A percentile compares a stretch with the other conserved stretches of the same genome.
phyloP scores from a whole-genome alignment of 2,797 vertebrate species.

The Limosa lapponica region DNA sequence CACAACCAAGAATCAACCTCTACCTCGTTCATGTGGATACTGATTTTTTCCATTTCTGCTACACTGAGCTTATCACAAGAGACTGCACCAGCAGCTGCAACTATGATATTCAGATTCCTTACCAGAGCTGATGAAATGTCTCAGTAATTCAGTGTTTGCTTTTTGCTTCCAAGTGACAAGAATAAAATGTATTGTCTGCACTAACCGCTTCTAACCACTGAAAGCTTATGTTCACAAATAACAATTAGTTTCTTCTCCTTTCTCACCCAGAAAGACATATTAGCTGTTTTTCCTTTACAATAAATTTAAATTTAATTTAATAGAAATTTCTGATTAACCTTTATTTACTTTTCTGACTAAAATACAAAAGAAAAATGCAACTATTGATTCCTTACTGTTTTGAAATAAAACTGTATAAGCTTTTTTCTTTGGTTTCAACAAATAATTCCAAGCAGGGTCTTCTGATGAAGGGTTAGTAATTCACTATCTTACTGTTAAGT shows the following conservation, averaged over 20 bases:
- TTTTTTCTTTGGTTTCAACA: background rate
- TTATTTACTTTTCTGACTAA: constrained; percentile 3
- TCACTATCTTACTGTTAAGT: background rate
- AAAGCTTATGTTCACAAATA: background rate
- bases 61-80: constrained; percentile 31
- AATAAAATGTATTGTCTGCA: background rate
- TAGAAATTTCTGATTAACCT: background rate
- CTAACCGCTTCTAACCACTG: background rate
- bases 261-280: background rate
- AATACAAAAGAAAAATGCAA: background rate
- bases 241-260: constrained; percentile 10
- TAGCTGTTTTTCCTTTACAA: background rate
- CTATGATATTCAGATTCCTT: constrained; percentile 23
- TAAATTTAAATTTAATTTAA: background rate
- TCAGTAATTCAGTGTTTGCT: constrained; percentile 15
- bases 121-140: constrained; percentile 34
- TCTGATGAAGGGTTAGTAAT: background rate
- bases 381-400: background rate
- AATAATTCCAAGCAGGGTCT: background rate
- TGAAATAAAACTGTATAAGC: background rate
- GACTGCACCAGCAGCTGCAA: background rate
- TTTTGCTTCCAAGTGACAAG: background rate
- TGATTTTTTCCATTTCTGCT: constrained; percentile 30
- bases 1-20: background rate
- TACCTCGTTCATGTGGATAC: background rate